Conservation (phyloP, 2,797 vertebrate genomes). For the Clamator glandarius region DNA sequence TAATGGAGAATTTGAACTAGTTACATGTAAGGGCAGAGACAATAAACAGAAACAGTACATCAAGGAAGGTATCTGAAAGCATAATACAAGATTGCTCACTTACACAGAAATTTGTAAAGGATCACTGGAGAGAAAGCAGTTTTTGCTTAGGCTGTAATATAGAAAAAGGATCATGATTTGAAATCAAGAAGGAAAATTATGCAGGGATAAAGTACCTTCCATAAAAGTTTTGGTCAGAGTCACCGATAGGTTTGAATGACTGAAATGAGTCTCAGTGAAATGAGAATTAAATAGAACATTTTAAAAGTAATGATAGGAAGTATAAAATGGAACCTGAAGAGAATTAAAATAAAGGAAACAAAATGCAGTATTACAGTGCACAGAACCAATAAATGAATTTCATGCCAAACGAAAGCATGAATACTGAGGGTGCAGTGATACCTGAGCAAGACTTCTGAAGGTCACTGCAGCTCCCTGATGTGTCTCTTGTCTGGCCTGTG, state of each 20-base stretch:
- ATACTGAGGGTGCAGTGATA: background rate
- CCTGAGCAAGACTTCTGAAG: background rate
- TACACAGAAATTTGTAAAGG: background rate
- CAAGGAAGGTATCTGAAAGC: background rate
- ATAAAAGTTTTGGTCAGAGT: background rate
- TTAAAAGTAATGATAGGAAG: background rate
- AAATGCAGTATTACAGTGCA: background rate
- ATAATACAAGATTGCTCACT: background rate
- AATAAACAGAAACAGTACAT: constrained; percentile 11
- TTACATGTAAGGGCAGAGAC: background rate
- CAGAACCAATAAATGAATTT: background rate
- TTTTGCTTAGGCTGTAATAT: background rate
- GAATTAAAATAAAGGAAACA: background rate
- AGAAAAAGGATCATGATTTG: background rate
- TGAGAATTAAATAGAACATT: background rate
- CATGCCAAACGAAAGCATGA: background rate
- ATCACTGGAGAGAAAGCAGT: background rate
- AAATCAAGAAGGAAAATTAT: background rate
- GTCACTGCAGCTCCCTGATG: background rate
- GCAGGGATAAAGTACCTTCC: background rate
- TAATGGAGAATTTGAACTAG: constrained; percentile 11
- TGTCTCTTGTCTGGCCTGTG: background rate
- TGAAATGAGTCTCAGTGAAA: background rate
- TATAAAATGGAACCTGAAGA: background rate
- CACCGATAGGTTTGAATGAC: background rate